Evolutionary conservation across 2,888 invertebrate species (phyloP).

Genomic region (Pollenia amentaria): DNA sequence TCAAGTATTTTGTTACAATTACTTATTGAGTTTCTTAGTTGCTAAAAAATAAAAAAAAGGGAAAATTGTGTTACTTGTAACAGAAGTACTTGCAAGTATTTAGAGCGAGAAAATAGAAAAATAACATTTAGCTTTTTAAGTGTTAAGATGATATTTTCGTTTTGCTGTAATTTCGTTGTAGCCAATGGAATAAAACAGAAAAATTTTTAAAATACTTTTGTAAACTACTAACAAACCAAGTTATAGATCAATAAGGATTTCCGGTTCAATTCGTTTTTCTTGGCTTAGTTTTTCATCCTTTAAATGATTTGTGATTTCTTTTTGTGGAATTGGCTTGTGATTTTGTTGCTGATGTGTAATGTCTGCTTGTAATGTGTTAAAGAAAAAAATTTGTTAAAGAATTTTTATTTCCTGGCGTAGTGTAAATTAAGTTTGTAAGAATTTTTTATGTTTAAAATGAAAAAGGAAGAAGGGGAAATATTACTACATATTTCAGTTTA

Average conservation of each 20-base stretch:
- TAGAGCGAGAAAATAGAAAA: slow-evolving; percentile 1
- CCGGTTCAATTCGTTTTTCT: slow-evolving; percentile 81
- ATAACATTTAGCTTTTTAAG: slow-evolving; percentile 32
- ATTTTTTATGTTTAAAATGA: neutral
- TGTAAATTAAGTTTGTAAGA: slow-evolving; percentile 51
- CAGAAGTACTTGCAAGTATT: neutral
- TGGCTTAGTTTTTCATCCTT: slow-evolving; percentile 62
- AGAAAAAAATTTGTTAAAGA: slow-evolving; percentile 37
- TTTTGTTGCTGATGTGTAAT: slow-evolving; percentile 68
- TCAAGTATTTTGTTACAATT: slow-evolving; percentile 25
- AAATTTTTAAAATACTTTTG: slow-evolving; percentile 44
- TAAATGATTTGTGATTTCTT: slow-evolving; percentile 48
- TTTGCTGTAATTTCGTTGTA: slow-evolving; percentile 14
- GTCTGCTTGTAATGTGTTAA: slow-evolving; percentile 72
- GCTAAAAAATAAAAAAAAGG: no score
- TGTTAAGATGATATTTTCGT: slow-evolving; percentile 45
- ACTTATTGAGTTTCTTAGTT: neutral
- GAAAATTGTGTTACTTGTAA: slow-evolving; percentile 15
- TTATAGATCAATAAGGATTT: slow-evolving; percentile 83
- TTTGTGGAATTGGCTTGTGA: slow-evolving; percentile 18
- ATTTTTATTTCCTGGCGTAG: slow-evolving; percentile 63
- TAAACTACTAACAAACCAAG: slow-evolving; percentile 49
- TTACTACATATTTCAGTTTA: neutral
- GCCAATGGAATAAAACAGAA: neutral
- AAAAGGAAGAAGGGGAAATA: neutral